Conservation (phyloP, 23 tunicate species). For the Botrylloides violaceus region DNA sequence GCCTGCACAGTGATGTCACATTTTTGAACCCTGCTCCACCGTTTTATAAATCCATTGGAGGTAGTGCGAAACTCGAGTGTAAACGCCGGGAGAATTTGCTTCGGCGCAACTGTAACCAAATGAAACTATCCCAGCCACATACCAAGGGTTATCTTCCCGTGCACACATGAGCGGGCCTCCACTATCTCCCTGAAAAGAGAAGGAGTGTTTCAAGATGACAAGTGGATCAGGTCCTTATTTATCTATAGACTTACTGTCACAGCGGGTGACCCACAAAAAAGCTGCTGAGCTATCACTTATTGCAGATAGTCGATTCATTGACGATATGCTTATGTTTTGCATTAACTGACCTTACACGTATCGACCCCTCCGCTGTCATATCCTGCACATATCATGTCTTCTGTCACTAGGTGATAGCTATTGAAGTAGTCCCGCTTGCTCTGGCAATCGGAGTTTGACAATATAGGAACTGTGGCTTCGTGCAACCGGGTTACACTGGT, state of each 20-base stretch:
- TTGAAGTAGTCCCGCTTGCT: conserved; percentile 14
- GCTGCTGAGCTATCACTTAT: too few species aligned
- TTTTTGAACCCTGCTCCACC: too few species aligned
- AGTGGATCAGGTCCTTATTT: too few species aligned
- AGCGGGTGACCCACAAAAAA: too few species aligned
- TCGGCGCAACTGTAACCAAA: conserved; percentile 89
- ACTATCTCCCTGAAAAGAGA: conserved; percentile 77
- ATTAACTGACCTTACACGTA: conserved; percentile 58
- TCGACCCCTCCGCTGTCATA: conserved; percentile 80
- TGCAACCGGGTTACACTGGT: conserved; percentile 32
- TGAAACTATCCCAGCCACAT: conserved; percentile 68
- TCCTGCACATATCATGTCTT: conserved; percentile 88
- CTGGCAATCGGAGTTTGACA: conserved; percentile 46
- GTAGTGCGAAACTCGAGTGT: conserved; percentile 71
- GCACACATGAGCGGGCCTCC: conserved; percentile 93
- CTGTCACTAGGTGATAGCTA: conserved; percentile 29
- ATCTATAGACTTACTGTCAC: too few species aligned
- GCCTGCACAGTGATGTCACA: too few species aligned
- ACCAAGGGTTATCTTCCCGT: conserved; percentile 57
- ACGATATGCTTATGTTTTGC: too few species aligned
- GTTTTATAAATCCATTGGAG: conserved; percentile 84
- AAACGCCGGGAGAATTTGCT: conserved; percentile 72
- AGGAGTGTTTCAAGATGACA: too few species aligned
- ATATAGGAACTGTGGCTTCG: conserved; percentile 75
- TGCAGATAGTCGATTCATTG: too few species aligned